Percentiles rank a stretch among this genome's conserved stretches.
Evolutionary conservation across 2,888 invertebrate species (phyloP).

Genomic region (Clepsis dumicolana): DNA sequence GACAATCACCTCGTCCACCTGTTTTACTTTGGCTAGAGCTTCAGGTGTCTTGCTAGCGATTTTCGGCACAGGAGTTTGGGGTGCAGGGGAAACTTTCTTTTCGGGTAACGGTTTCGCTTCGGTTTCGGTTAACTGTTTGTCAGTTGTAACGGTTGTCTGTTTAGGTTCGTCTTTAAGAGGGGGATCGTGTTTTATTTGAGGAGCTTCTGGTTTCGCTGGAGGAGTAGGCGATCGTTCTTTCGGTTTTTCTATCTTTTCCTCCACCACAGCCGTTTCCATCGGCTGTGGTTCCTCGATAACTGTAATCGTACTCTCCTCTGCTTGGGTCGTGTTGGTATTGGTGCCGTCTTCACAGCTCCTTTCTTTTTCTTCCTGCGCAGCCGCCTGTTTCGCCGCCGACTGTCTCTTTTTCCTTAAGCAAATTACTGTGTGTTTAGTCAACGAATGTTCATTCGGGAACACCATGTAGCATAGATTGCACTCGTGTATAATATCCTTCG

Average conservation of each 20-base stretch:
- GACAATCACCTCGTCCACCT: slow-evolving; percentile 47
- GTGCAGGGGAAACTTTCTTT: slow-evolving; percentile 13
- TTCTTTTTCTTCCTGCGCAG: slow-evolving; percentile 52
- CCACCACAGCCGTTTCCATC: slow-evolving; percentile 44
- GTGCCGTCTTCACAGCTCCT: slow-evolving; percentile 44
- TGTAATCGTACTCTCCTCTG: slow-evolving; percentile 45
- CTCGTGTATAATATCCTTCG: slow-evolving; percentile 83
- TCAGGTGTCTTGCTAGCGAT: slow-evolving; percentile 49
- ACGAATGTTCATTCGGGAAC: slow-evolving; percentile 82
- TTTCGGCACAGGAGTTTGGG: slow-evolving; percentile 28
- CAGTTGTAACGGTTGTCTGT: slow-evolving; percentile 9
- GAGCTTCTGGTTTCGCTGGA: slow-evolving; percentile 14
- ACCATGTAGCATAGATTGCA: slow-evolving; percentile 84
- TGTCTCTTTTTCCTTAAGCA: slow-evolving; percentile 79
- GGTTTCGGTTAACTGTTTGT: slow-evolving; percentile 15
- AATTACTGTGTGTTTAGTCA: slow-evolving; percentile 74
- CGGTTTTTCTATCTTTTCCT: slow-evolving; percentile 16
- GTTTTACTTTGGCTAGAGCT: slow-evolving; percentile 47
- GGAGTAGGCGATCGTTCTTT: slow-evolving; percentile 7
- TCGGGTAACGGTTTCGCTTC: not conserved
- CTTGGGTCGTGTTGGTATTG: slow-evolving; percentile 42
- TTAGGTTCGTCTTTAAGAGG: slow-evolving; percentile 5
- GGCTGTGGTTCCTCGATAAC: slow-evolving; percentile 45
- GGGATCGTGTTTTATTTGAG: slow-evolving; percentile 10
- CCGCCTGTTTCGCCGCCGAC: slow-evolving; percentile 61